Conservation (phyloP, 2,888 invertebrate species). For the Phengaris arion region DNA sequence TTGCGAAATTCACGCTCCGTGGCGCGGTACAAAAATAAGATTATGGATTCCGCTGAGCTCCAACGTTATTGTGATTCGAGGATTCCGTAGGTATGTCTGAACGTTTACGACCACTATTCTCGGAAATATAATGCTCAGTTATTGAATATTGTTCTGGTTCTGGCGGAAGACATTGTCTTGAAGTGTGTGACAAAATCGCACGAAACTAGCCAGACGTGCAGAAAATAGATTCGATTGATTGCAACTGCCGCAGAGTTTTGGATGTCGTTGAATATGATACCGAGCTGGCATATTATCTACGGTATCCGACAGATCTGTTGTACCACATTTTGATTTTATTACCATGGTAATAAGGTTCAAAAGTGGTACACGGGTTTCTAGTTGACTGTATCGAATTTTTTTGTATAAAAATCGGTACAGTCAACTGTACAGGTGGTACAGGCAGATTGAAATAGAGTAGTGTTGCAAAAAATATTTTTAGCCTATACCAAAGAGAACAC, state of each 20-base stretch:
- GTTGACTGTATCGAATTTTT: too few species aligned
- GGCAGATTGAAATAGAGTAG: too few species aligned
- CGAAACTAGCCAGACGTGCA: neutral
- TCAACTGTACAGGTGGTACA: too few species aligned
- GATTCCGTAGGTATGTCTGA: constrained; percentile 78
- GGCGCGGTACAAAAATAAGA: constrained; percentile 80
- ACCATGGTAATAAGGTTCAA: too few species aligned
- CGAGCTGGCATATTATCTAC: neutral
- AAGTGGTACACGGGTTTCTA: too few species aligned
- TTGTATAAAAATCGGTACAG: too few species aligned
- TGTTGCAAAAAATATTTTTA: too few species aligned
- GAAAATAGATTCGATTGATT: constrained; percentile 8
- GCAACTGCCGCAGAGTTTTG: neutral
- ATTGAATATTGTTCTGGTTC: constrained; percentile 76
- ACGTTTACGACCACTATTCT: constrained; percentile 76
- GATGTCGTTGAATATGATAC: neutral
- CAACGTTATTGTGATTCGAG: constrained; percentile 78
- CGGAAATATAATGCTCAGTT: constrained; percentile 75
- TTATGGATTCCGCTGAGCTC: constrained; percentile 79
- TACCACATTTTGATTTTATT: too few species aligned
- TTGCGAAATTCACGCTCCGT: constrained; percentile 79
- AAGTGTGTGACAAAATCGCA: constrained; percentile 36
- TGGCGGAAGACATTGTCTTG: constrained; percentile 70
- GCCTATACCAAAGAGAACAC: too few species aligned
- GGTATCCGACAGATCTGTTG: too few species aligned